Evolutionary conservation across 2,888 invertebrate species (phyloP).

Genomic region (Troides oblongomaculatus): DNA sequence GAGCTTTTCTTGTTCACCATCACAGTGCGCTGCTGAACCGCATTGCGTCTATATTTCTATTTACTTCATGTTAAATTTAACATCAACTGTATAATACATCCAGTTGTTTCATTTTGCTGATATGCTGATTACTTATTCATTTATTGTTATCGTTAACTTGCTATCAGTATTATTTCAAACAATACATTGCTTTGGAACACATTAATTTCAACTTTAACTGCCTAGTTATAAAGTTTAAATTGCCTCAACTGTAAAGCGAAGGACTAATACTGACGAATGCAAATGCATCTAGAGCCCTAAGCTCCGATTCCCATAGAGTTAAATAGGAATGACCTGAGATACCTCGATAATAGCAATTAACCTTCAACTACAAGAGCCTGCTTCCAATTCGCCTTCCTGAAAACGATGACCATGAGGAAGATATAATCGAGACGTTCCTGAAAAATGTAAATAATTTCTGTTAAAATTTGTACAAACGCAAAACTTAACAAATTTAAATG

Average conservation of each 20-base stretch:
- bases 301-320: conserved; percentile 22
- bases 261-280: conserved; percentile 14
- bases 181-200: too few species aligned
- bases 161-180: too few species aligned
- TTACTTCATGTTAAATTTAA: too few species aligned
- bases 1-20: too few species aligned
- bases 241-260: not conserved
- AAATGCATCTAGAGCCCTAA: conserved; percentile 9
- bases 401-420: not conserved
- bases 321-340: conserved; percentile 26
- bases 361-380: conserved; percentile 22
- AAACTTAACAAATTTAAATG: too few species aligned
- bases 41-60: too few species aligned
- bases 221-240: not conserved
- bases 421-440: not conserved
- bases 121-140: too few species aligned
- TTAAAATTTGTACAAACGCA: too few species aligned
- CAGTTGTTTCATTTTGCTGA: too few species aligned
- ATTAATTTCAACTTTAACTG: not conserved
- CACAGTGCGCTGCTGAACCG: too few species aligned
- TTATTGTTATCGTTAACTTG: too few species aligned
- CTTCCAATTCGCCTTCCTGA: conserved; percentile 20
- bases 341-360: conserved; percentile 27
- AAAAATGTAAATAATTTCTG: not conserved
- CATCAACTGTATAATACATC: too few species aligned